Evolutionary conservation across 1,140 invertebrate genomes (phyloP), one percentile per base, ranked within the genome.

Genomic region (Geopemphigus sp.): DNA sequence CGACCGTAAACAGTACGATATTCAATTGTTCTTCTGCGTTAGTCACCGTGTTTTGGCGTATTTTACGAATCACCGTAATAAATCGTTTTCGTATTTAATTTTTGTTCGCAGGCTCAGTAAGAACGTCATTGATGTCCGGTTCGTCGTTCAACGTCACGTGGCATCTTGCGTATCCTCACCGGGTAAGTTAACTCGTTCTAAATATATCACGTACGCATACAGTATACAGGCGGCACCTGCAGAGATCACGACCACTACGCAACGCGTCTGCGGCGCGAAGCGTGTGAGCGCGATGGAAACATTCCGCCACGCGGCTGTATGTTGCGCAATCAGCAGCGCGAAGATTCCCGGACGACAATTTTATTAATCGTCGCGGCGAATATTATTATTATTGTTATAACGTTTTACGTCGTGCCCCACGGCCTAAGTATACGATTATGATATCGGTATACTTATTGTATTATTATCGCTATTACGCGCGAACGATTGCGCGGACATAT

Each of bases 131-230:
- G 82, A 84, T 93, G 82, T 89, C 92, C 50, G 94, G 94, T 81
- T 91, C 93, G 82, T 90, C 89, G 81, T 92, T 98, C 84, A 97
- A 95, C 86, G 90, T 96, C 70, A 92, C 95, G 80, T 98, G 95
- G 95, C 94, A 96, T 87, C 88, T 97, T 83, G 94, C 94, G 14
- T 97, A 96, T 88, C 94, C 96, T 8, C 95, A 98, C 85, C 88
- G 89, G 87, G 95, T 97, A 89, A 93, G 92, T n/a, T n/a, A n/a
- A n/a, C n/a, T n/a, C n/a, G n/a, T n/a, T n/a, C n/a, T n/a, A n/a
- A n/a, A n/a, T n/a, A n/a, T n/a, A n/a, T n/a, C n/a, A n/a, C n/a
- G n/a, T n/a, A n/a, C n/a, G n/a, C n/a, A n/a, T n/a, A n/a, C n/a
- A n/a, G n/a, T n/a, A n/a, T n/a, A n/a, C n/a, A 39, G 32, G 32